A percentile compares a stretch with the other conserved stretches of the same genome.
These are phyloP conservation scores for Limnephilus lunatus DNA, from an alignment of 2,888 invertebrate species.

Conservation along the genomic window DNA sequence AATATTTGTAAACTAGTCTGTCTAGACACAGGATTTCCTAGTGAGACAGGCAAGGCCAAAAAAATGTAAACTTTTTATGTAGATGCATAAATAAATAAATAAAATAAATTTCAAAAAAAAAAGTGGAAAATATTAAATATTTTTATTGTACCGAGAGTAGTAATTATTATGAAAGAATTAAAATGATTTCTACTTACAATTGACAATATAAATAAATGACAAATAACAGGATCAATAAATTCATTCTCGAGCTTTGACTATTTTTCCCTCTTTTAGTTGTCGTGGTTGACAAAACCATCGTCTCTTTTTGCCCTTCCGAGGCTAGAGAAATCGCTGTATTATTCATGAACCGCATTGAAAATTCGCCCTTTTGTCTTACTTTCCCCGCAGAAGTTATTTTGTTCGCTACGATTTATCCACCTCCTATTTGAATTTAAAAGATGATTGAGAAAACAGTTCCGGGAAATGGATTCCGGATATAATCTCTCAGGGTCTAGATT, in stretches of 20 bases:
- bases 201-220: no score
- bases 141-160: no score
- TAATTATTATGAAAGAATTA: no score
- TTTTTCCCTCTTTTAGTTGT: background rate
- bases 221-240: background rate
- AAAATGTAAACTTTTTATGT: no score
- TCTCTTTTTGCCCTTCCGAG: background rate
- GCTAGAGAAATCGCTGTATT: constrained; percentile 3
- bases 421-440: constrained; percentile 16
- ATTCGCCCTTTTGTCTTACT: constrained; percentile 7
- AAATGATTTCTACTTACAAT: no score
- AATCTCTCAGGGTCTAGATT: background rate
- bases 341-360: constrained; percentile 42
- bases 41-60: no score
- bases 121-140: no score
- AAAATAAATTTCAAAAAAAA: no score
- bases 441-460: constrained; percentile 2
- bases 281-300: background rate
- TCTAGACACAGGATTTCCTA: no score
- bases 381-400: background rate
- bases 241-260: background rate
- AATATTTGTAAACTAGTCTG: no score
- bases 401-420: background rate
- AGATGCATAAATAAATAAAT: no score
- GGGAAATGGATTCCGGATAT: background rate